Evolutionary conservation across 2,797 vertebrate species (phyloP).

Genomic region (Tenualosa ilisha): DNA sequence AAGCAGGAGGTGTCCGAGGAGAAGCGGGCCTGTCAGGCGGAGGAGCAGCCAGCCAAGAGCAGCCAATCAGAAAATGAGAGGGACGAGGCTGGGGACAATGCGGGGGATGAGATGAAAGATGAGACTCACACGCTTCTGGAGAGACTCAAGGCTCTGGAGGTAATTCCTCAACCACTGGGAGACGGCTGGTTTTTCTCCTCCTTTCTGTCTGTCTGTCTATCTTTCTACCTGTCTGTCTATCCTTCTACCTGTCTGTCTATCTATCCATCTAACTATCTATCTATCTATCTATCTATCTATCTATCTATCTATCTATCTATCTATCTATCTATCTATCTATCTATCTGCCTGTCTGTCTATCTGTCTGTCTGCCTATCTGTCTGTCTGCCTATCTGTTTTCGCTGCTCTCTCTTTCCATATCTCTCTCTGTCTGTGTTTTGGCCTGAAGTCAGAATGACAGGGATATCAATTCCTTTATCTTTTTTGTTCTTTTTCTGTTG

Average conservation of each 20-base stretch:
- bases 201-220: background rate
- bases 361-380: background rate
- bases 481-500: background rate
- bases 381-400: background rate
- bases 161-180: slow-evolving; percentile 58
- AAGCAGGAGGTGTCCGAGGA: slow-evolving; percentile 69
- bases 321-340: background rate
- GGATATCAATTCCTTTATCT: background rate
- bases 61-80: background rate
- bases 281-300: background rate
- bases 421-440: background rate
- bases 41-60: slow-evolving; percentile 55
- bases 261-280: background rate
- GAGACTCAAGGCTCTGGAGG: slow-evolving; percentile 86
- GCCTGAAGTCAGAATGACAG: slow-evolving; percentile 9
- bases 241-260: no score
- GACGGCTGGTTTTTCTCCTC: no score
- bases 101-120: slow-evolving; percentile 74
- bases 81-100: background rate
- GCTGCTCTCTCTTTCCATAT: background rate
- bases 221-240: no score
- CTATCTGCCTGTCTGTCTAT: background rate
- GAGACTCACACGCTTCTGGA: slow-evolving; percentile 79
- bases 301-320: background rate
- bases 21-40: slow-evolving; percentile 56